Evolutionary conservation across 2,797 vertebrate species (phyloP).

Genomic region (Cuculus canorus): DNA sequence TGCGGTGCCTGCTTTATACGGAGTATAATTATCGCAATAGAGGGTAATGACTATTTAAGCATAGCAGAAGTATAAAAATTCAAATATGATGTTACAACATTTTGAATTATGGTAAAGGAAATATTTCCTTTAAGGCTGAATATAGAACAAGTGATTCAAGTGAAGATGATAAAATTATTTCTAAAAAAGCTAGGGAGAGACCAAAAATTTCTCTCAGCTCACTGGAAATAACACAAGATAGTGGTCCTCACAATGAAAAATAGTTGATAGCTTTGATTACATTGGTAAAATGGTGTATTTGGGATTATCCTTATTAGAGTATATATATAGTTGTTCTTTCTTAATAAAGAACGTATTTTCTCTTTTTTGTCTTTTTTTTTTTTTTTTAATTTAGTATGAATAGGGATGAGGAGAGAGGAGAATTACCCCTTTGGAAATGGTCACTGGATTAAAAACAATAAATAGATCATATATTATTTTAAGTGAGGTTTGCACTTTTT

Average conservation of each 20-base stretch:
- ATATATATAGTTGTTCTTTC: no score
- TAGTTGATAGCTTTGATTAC: neutral
- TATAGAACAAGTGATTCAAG: neutral
- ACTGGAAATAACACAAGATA: neutral
- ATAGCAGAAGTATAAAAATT: neutral
- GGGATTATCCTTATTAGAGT: neutral
- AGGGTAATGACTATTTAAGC: slow-evolving; percentile 50
- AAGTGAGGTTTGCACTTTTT: neutral
- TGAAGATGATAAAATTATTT: neutral
- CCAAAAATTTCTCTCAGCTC: neutral
- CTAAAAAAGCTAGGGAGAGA: neutral
- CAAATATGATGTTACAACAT: neutral
- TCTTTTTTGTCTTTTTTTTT: no score
- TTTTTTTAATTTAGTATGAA: neutral
- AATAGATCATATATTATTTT: neutral
- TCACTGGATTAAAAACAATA: neutral
- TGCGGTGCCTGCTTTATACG: slow-evolving; percentile 13
- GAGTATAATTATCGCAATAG: slow-evolving; percentile 29
- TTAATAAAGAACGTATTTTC: neutral
- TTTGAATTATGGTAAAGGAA: neutral
- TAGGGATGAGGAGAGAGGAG: neutral
- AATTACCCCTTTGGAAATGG: neutral
- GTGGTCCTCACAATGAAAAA: neutral
- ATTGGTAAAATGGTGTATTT: neutral
- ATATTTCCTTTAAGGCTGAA: neutral